Evolutionary conservation across 2,113 vertebrate genomes (phyloP).

Genomic region (Cavia porcellus): DNA sequence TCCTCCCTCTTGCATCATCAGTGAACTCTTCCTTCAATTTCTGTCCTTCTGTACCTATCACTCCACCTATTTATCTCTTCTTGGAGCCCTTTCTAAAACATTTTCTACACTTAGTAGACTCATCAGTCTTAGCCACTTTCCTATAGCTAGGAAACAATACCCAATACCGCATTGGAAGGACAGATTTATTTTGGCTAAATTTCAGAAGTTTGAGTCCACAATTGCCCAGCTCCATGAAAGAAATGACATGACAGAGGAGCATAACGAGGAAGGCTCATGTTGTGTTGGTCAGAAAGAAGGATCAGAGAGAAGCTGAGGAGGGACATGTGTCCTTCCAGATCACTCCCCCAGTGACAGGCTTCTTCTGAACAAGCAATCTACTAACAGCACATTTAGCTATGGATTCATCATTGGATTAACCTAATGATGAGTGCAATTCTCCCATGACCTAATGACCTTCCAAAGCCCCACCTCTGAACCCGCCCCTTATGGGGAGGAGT

Average conservation of each 20-base stretch:
- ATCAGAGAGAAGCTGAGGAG: background rate
- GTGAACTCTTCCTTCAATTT: background rate
- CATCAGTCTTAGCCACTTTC: background rate
- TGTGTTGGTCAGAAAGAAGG: background rate
- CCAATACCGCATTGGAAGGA: background rate
- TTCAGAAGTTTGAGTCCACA: background rate
- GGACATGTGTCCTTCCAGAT: background rate
- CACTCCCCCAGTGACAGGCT: background rate
- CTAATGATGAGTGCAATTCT: background rate
- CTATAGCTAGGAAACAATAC: background rate
- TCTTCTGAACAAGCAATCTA: background rate
- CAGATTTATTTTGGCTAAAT: background rate
- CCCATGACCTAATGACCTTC: background rate
- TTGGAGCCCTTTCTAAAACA: background rate
- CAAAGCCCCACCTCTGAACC: background rate
- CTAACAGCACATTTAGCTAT: background rate
- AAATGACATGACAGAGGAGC: background rate
- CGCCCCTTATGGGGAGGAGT: background rate
- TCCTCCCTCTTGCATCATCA: background rate
- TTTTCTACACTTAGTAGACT: background rate
- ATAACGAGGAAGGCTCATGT: background rate
- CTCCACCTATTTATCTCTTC: background rate
- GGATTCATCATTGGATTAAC: background rate
- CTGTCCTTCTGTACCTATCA: background rate
- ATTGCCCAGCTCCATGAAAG: background rate